Evolutionary conservation across 2,113 vertebrate species (phyloP), one percentile per base, ranked within the genome.

Genomic region (Neolamprologus caudopunctatus): DNA sequence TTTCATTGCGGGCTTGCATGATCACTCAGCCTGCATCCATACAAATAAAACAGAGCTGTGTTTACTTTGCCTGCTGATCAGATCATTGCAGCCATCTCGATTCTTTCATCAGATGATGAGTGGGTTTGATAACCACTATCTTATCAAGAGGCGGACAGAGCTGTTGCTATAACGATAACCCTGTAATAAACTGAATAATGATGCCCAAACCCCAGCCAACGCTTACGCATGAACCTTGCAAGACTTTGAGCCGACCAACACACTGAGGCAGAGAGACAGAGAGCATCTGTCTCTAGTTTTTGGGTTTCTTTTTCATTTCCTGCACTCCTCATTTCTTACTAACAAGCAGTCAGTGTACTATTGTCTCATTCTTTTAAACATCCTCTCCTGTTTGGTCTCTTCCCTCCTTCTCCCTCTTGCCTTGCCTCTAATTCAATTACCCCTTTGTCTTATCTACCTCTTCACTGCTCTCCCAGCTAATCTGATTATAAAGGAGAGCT

Each of bases 401-500:
- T 66, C 17, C 31, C 40, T 80, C 17, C 26, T 40, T 47, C 79
- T 81, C 81, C 80, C 58, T 31, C 85, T 82, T 42, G 54, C 84
- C 31, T 63, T 7, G 40, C 57, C 26, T 81, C 88, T 95, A 94
- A 95, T 91, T 95, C 92, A 95, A 95, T 95, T 91, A 91, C 24
- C 78, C 54, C 45, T 91, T 91, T 92, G 91, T 93, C 92, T 92
- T 92, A 93, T 94, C 92, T 81, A 81, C 71, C 94, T 93, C 84
- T 90, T 89, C 88, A 71, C 85, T 85, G 85, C 92, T 87, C 91
- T 91, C 90, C 73, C 50, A 50, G 89, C 83, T 93, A 91, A 95
- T 94, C 93, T 88, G 94, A 93, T 95, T 95, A 90, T 89, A 47
- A 90, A 88, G 81, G 57, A 91, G 88, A 91, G 90, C 78, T 91